phyloP scores from a whole-genome alignment of 2,113 vertebrate species.

The Charina bottae region DNA sequence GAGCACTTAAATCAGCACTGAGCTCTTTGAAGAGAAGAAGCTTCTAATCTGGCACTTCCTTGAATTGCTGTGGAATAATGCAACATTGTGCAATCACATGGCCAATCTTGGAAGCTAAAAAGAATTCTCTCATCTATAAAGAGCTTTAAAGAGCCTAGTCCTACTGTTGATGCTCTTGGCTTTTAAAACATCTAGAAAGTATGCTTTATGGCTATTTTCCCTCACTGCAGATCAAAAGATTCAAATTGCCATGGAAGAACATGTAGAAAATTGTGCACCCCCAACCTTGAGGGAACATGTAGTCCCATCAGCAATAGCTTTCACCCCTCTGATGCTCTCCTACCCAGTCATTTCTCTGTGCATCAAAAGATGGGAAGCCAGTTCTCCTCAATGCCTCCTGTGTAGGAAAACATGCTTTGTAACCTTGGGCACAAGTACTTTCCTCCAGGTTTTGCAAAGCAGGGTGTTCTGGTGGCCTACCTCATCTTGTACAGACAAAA shows the following conservation, averaged over 20 bases:
- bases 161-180: not conserved
- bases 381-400: not conserved
- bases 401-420: not conserved
- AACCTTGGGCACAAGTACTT: not conserved
- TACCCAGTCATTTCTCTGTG: not conserved
- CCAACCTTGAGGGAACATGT: no score
- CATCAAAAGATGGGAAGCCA: not conserved
- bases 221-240: not conserved
- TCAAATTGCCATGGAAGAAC: not conserved
- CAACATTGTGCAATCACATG: not conserved
- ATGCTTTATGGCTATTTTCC: not conserved
- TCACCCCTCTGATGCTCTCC: not conserved
- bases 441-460: not conserved
- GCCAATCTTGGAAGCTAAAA: not conserved
- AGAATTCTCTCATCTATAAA: not conserved
- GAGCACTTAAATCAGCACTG: not conserved
- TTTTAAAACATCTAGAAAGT: not conserved
- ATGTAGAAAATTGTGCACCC: not conserved
- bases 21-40: not conserved
- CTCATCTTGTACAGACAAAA: not conserved
- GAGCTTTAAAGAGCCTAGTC: not conserved
- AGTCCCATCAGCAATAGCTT: not conserved
- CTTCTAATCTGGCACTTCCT: not conserved
- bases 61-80: not conserved
- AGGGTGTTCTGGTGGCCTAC: no score